A percentile compares a stretch with the other conserved stretches of the same genome.
phyloP scores from a whole-genome alignment of 1,140 invertebrate genomes.

The Drosophila gunungcola region DNA sequence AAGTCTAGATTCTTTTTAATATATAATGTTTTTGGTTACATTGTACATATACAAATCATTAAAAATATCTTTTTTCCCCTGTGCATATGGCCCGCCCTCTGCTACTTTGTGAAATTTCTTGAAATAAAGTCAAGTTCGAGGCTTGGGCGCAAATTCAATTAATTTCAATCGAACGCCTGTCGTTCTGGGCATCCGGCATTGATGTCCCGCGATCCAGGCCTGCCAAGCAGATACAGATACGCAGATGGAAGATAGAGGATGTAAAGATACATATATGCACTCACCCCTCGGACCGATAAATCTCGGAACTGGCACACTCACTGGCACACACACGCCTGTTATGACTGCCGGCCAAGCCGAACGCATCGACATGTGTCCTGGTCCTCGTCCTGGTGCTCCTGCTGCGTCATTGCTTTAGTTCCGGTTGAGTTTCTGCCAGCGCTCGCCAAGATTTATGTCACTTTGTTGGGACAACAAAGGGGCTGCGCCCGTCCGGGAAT shows the following conservation, averaged over 20 bases:
- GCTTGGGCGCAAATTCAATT: conserved; percentile 80
- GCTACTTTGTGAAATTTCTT: conserved; percentile 2
- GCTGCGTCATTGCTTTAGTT: conserved; percentile 80
- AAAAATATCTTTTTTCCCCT: background rate
- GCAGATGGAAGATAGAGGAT: conserved; percentile 17
- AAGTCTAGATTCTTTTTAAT: too few species aligned
- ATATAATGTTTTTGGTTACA: too few species aligned
- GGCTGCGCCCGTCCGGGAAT: background rate
- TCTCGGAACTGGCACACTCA: conserved; percentile 60
- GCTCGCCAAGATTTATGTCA: conserved; percentile 75
- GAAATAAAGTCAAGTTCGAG: conserved; percentile 55
- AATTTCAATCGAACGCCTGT: conserved; percentile 85
- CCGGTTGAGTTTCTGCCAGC: conserved; percentile 63
- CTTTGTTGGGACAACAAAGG: conserved; percentile 68
- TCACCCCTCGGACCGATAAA: conserved; percentile 64
- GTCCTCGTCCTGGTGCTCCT: conserved; percentile 58
- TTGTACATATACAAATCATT: too few species aligned
- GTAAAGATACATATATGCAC: conserved; percentile 27
- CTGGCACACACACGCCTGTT: conserved; percentile 47
- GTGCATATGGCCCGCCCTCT: background rate
- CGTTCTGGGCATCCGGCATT: conserved; percentile 75
- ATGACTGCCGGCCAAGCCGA: conserved; percentile 53
- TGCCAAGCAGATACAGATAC: conserved; percentile 64
- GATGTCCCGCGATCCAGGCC: conserved; percentile 51
- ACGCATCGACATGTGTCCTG: conserved; percentile 64